Percentiles rank a stretch among this genome's conserved stretches.
These are phyloP conservation scores for Machimus rusticus DNA, from an alignment of 2,888 invertebrate genomes.

Conservation along the genomic window DNA sequence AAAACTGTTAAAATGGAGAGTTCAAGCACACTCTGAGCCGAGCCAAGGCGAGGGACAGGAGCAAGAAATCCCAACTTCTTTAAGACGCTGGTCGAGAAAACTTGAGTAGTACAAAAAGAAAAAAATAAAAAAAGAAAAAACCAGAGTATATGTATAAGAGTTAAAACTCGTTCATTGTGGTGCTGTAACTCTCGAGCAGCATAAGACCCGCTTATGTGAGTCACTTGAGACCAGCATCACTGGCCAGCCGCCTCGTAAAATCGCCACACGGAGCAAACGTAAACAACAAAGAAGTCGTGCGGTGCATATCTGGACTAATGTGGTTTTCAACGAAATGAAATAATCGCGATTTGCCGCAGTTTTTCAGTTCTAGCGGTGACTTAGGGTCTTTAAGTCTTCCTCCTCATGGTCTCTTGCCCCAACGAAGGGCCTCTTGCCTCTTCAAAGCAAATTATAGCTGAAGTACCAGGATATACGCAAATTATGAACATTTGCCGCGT, in stretches of 20 bases:
- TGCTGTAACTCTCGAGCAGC: slow-evolving; percentile 1
- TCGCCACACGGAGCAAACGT: not conserved
- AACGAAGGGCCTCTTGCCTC: not conserved
- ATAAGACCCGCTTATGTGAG: slow-evolving; percentile 15
- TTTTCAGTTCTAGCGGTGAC: not conserved
- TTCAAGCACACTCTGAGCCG: slow-evolving; percentile 28
- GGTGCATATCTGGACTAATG: slow-evolving; percentile 8
- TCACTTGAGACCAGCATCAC: slow-evolving; percentile 18
- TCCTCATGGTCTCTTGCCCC: not conserved
- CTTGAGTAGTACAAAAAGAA: not conserved
- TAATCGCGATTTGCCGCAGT: not conserved
- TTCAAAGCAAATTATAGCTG: not conserved
- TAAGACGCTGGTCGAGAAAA: not conserved
- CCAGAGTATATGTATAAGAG: not conserved
- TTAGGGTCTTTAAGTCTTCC: not conserved
- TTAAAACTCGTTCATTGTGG: slow-evolving; percentile 30
- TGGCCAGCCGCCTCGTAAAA: not conserved
- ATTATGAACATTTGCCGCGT: not conserved
- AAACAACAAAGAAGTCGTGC: slow-evolving; percentile 9
- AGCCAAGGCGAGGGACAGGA: slow-evolving; percentile 34
- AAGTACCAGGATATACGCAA: not conserved
- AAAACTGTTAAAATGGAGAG: slow-evolving; percentile 31
- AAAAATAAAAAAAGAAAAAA: not conserved
- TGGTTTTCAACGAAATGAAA: not conserved
- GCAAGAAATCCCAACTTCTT: slow-evolving; percentile 14